Conservation (phyloP, 2,113 vertebrate genomes). For the Coreoperca whiteheadi region DNA sequence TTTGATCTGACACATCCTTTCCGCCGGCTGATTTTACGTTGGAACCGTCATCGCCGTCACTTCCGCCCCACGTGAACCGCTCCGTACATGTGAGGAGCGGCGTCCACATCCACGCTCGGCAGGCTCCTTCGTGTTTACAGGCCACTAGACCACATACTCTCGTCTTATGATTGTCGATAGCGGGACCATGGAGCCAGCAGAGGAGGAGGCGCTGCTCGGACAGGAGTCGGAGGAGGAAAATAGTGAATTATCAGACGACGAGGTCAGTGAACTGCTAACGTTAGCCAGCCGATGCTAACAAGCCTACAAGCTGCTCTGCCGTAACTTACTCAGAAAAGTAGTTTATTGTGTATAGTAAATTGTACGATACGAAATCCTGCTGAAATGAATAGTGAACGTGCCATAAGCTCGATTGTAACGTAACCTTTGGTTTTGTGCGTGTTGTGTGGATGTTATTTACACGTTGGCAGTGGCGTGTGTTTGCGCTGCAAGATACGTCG, state of each 20-base stretch:
- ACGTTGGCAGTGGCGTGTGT: too few relatives aligned
- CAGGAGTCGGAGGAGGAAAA: conserved; percentile 87
- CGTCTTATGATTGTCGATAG: conserved; percentile 43
- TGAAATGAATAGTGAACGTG: not conserved
- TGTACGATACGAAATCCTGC: too few relatives aligned
- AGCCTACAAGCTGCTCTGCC: not conserved
- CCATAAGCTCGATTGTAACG: too few relatives aligned
- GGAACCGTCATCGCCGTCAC: not conserved
- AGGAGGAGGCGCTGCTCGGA: conserved; percentile 74
- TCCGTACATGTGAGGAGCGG: conserved; percentile 39
- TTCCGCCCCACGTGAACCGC: conserved; percentile 70
- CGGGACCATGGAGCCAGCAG: conserved; percentile 70
- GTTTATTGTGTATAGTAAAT: too few relatives aligned
- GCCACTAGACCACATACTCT: fast-evolving
- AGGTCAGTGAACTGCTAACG: conserved; percentile 77
- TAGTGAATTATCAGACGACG: conserved; percentile 84
- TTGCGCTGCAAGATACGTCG: not conserved
- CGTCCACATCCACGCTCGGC: fast-evolving
- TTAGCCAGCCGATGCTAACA: not conserved
- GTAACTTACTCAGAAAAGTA: not conserved
- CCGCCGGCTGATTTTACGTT: conserved; percentile 23
- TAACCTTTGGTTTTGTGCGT: too few relatives aligned
- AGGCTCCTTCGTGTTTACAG: fast-evolving
- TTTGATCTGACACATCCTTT: not conserved
- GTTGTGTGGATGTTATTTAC: too few relatives aligned